Evolutionary conservation across 1,140 invertebrate species (phyloP), one percentile per base, ranked within the genome.

Genomic region (Dreissena polymorpha): DNA sequence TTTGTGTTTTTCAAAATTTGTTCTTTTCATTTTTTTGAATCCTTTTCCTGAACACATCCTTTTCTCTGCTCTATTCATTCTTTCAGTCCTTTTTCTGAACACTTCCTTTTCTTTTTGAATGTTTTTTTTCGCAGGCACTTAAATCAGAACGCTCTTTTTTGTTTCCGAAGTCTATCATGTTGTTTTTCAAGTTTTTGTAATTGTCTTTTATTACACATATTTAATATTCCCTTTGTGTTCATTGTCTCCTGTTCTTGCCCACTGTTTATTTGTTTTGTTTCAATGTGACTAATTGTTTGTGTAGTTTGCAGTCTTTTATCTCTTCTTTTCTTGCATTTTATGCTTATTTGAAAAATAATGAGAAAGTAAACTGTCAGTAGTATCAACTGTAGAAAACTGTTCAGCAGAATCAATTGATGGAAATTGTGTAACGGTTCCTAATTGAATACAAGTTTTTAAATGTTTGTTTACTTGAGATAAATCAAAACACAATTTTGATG

Each of bases 381-480:
- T 27, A 21, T 27, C 25, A 68, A 68, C 67, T n/a, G 67, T 68
- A 21, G 67, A 25, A 68, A 68, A 68, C 16, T 68, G 29, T 39
- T 68, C 67, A 68, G 21, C 18, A 68, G 67, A 16, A 21, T 27
- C 25, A 68, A 68, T 25, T n/a, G 67, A 7, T 5, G 67, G 67
- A 68, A 68, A 68, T 25, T 68, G 67, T n/a, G 57, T 60, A 2
- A 60, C 57, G 16, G 57, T 60, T 60, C 57, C 57, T 60, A n/a
- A 23, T 23, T 60, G 57, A 60, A 60, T 60, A 60, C 57, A 68
- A 27, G 18, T 68, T 68, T 21, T 68, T 14, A 68, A 68, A 25
- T 68, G 67, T 68, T 68, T 68, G 14, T 68, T 68, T 68, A 68
- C 67, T 68, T 68, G 18, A 21, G n/a, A 68, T 68, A 68, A 16